A percentile compares a stretch with the other conserved stretches of the same genome.
phyloP scores from a whole-genome alignment of 2,113 vertebrate genomes.

The Oryctolagus cuniculus region mOryCun1.1 NC_091450.1:14494501-14495000 shows the following conservation, averaged over 20 bases:
- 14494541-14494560: background rate
- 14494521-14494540: background rate
- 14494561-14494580: background rate
- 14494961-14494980: slow-evolving; percentile 5
- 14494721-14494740: background rate
- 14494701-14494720: background rate
- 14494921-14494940: slow-evolving; percentile 13
- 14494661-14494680: background rate
- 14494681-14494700: background rate
- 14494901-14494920: background rate
- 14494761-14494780: background rate
- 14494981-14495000: background rate
- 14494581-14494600: background rate
- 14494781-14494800: background rate
- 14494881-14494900: background rate
- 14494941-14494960: background rate
- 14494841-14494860: background rate
- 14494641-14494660: background rate
- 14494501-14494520: background rate
- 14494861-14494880: background rate
- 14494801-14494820: background rate
- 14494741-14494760: background rate
- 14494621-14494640: background rate
- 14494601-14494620: background rate
- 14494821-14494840: background rate